A percentile compares a stretch with the other conserved stretches of the same genome.
These are phyloP conservation scores for Characodon lateralis DNA, from an alignment of 2,797 vertebrate genomes.

Conservation along the genomic window DNA sequence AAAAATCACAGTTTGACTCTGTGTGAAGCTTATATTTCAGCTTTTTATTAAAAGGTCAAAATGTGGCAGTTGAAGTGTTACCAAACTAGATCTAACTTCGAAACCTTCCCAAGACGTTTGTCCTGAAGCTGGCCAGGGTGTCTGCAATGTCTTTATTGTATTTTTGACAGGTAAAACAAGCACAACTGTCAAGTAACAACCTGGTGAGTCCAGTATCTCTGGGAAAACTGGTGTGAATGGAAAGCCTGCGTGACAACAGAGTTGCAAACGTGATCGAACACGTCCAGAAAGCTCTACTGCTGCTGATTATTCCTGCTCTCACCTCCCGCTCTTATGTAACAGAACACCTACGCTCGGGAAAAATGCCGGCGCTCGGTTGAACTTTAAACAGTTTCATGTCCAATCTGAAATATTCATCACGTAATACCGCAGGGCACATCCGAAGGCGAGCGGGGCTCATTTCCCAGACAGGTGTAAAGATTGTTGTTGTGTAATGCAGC, in stretches of 20 bases:
- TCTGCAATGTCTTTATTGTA: not conserved
- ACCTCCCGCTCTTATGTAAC: conserved; percentile 45
- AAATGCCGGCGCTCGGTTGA: conserved; percentile 25
- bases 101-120: conserved; percentile 5
- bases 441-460: conserved; percentile 31
- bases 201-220: not conserved
- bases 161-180: conserved; percentile 8
- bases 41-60: conserved; percentile 26
- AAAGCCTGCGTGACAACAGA: not conserved
- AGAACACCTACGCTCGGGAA: conserved; percentile 34
- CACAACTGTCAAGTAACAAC: not conserved
- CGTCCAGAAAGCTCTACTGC: conserved; percentile 23
- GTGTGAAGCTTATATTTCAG: conserved; percentile 34
- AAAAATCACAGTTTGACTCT: not conserved
- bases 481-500: conserved; percentile 31
- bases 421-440: conserved; percentile 34
- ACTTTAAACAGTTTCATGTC: conserved; percentile 46
- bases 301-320: conserved; percentile 27
- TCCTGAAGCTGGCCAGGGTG: conserved; percentile 3
- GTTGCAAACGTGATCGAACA: not conserved
- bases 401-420: conserved; percentile 54
- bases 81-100: conserved; percentile 26
- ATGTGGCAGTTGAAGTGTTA: conserved; percentile 22
- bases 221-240: not conserved
- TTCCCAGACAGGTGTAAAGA: conserved; percentile 37